Percentiles rank a stretch among this genome's conserved stretches.
These are phyloP conservation scores for Protomyctophum bolini DNA, from an alignment of 2,113 vertebrate species.

Conservation along the genomic window DNA sequence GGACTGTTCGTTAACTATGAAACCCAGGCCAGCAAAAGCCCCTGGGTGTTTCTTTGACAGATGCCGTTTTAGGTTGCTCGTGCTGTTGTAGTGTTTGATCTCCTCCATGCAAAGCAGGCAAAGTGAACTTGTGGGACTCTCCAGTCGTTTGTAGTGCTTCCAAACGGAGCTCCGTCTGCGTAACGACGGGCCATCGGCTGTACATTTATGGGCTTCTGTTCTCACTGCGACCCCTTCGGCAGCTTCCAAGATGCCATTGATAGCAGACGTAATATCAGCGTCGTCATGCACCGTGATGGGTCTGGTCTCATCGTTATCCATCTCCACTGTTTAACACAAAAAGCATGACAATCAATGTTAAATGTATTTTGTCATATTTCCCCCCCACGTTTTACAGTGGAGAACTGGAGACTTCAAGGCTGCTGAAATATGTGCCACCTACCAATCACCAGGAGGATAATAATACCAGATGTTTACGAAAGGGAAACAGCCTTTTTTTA, in stretches of 20 bases:
- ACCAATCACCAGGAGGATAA: too few species aligned
- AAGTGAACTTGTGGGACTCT: conserved; percentile 48
- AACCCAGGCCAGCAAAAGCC: conserved; percentile 40
- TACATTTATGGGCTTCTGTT: neutral
- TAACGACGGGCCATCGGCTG: neutral
- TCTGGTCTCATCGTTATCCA: conserved; percentile 48
- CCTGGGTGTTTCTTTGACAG: conserved; percentile 70
- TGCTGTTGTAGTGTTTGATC: conserved; percentile 64
- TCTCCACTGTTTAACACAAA: conserved; percentile 34
- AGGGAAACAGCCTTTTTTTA: too few species aligned
- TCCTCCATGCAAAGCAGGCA: conserved; percentile 73
- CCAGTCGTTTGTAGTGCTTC: conserved; percentile 65
- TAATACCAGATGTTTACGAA: too few species aligned
- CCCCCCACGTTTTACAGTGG: neutral
- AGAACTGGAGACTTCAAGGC: neutral
- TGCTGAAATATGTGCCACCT: too few species aligned
- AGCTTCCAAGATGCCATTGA: conserved; percentile 35
- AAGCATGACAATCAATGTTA: neutral
- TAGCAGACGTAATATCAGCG: conserved; percentile 27
- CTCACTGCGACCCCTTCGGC: conserved; percentile 27
- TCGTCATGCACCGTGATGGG: conserved; percentile 27
- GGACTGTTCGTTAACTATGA: conserved; percentile 12
- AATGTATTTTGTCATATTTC: neutral
- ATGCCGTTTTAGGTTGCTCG: conserved; percentile 71
- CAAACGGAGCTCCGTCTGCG: conserved; percentile 67